Base-by-base conservation (phyloP, 2,113 vertebrate genomes). In the Panurus biarmicus region DNA sequence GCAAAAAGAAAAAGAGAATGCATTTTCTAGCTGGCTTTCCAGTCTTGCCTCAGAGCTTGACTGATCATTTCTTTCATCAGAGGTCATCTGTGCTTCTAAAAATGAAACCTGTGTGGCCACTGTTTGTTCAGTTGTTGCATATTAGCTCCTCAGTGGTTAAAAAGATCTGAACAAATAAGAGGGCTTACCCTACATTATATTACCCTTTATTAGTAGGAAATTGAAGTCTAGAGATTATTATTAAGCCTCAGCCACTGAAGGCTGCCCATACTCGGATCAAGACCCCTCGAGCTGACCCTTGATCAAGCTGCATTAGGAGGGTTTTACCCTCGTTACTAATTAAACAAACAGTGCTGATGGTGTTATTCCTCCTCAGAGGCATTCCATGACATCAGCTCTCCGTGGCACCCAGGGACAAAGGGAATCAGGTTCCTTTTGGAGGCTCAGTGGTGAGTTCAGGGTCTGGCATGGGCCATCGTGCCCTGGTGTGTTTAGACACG, bases 121-220 rank as follows among this genome's bases (percentile, higher is more conserved):
- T 98, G 97, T 98, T 99, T 99, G 96, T 98, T 98, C 98, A 98
- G 98, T 99, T 99, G 98, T 97, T 98, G 92, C 95, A 94, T 97
- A 98, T 99, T 98, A 98, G 92, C 94, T 97, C 89, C 83, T 98
- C 90, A 66, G 96, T 96, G 91, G 94, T 97, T 95, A 91, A 94
- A 96, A 96, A 94, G 75, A 96, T 95, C 95, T 97, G 97, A 96
- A 97, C 95, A 98, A 98, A 98, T 98, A 98, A 83, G 94, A 92
- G 94, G 92, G 95, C 92, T 97, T 97, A 97, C 75, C 94, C 75
- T 96, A 97, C 85, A 95, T 97, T 97, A 94, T 96, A 97, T 97
- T 97, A 98, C 72, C 95, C 92, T 97, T 98, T 98, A 97, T 97
- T 98, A 98, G 96, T 97, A 96, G 96, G 97, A 98, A 98, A 97